Conservation (phyloP, 2,888 invertebrate genomes). For the Tenthredo livida region DNA sequence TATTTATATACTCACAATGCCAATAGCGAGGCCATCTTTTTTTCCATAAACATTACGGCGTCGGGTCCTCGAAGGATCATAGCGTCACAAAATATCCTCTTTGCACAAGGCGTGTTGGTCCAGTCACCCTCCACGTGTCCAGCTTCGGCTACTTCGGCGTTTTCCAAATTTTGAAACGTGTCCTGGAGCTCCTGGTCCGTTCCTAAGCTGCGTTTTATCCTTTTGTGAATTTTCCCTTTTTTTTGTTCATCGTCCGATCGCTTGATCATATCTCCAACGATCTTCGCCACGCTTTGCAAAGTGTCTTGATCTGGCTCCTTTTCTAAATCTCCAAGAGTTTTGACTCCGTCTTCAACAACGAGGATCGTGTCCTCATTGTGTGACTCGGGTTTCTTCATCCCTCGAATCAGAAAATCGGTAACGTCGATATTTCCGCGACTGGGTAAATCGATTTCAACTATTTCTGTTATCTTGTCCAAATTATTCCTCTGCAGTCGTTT, state of each 20-base stretch:
- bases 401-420: slow-evolving; percentile 62
- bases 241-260: slow-evolving; percentile 33
- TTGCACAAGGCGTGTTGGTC: slow-evolving; percentile 89
- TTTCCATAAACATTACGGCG: slow-evolving; percentile 88
- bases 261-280: slow-evolving; percentile 46
- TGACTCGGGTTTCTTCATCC: slow-evolving; percentile 52
- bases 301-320: slow-evolving; percentile 45
- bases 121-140: slow-evolving; percentile 80
- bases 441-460: slow-evolving; percentile 73
- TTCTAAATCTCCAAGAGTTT: slow-evolving; percentile 54
- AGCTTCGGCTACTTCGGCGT: slow-evolving; percentile 71
- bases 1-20: slow-evolving; percentile 84
- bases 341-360: slow-evolving; percentile 59
- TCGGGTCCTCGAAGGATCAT: slow-evolving; percentile 86
- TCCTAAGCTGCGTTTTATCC: slow-evolving; percentile 60
- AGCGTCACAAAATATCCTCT: slow-evolving; percentile 88
- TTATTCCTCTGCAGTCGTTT: slow-evolving; percentile 70
- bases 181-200: slow-evolving; percentile 69
- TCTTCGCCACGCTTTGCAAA: slow-evolving; percentile 53
- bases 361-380: slow-evolving; percentile 51
- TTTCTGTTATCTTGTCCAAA: slow-evolving; percentile 69
- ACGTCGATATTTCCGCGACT: slow-evolving; percentile 61
- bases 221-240: slow-evolving; percentile 37
- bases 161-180: slow-evolving; percentile 72
- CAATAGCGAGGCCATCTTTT: slow-evolving; percentile 87